Base-by-base conservation (phyloP, 1,140 invertebrate genomes). In the Neotoxoptera formosana region DNA sequence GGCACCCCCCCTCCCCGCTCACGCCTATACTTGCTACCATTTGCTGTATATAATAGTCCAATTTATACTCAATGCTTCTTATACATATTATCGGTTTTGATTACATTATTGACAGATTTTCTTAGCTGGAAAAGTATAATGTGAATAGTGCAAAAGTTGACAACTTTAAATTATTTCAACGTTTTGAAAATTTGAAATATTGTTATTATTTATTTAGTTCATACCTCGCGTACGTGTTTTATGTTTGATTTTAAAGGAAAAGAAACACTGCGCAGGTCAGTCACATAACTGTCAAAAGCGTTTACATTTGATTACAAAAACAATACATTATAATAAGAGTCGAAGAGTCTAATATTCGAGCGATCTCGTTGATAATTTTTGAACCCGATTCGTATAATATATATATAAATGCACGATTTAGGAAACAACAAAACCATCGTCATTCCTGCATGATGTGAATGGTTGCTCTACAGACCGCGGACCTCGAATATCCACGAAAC, bases 401-500 rank as follows among this genome's bases (percentile, higher is more conserved):
- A 14, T 76, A n/a, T 67, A n/a, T 1, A 84, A 83, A 41, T 11
- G 20, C 23, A 84, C 83, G 20, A 76, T 76, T 76, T 76, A 76
- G 60, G 60, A 76, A 76, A n/a, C 14, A 76, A 76, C n/a, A 76
- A 76, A 76, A 76, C 60, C 41, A 41, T 4, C 41, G 4, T 4
- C 14, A 76, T 76, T 76, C 41, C 41, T 76, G 60, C 60, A 3
- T 76, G n/a, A 41, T 76, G 30, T 4, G n/a, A n/a, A n/a, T n/a
- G n/a, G 14, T 25, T 41, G 45, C 25, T 56, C 51, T 20, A 34
- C 51, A 17, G 34, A 56, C 88, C 88, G 23, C 88, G 23, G 23
- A 41, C n/a, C n/a, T n/a, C n/a, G 51, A 56, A 89, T 89, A 89
- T 89, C 51, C 88, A 41, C 9, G 41, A 56, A 89, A 87, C 11